Evolutionary conservation across 2,113 vertebrate species (phyloP).

Genomic region (Pseudorectes ferrugineus): DNA sequence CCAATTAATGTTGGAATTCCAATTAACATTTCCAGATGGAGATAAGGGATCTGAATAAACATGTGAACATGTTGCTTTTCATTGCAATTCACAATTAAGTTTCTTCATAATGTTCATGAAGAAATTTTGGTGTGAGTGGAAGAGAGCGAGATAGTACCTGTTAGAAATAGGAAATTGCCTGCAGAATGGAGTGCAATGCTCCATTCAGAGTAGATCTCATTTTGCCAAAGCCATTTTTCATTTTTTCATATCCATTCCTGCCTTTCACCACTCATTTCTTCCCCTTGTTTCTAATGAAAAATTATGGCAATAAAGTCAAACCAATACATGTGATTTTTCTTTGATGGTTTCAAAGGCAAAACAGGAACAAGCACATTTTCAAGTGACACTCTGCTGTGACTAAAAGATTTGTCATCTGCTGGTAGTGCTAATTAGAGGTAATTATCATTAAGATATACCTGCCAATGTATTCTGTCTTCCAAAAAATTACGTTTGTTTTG

Average conservation of each 20-base stretch:
- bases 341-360: not conserved
- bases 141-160: not conserved
- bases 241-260: not conserved
- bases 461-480: not conserved
- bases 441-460: constrained; percentile 29
- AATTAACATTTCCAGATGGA: not conserved
- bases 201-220: not conserved
- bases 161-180: not conserved
- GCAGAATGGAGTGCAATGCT: not conserved
- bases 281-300: not conserved
- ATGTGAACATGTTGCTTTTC: not conserved
- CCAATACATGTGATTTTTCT: not conserved
- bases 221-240: not conserved
- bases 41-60: not conserved
- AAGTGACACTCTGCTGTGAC: not conserved
- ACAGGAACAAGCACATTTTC: not conserved
- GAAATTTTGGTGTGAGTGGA: not conserved
- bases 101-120: not conserved
- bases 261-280: not conserved
- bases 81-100: not conserved
- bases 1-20: constrained; percentile 1
- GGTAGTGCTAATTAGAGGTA: constrained; percentile 34
- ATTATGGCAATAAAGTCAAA: not conserved
- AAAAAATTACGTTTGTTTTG: not conserved
- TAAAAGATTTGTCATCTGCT: constrained; percentile 8